These are phyloP conservation scores for chimpanzee (Pan troglodytes) DNA, from an alignment of 2,113 vertebrate species.

Conservation along the genomic window DNA sequence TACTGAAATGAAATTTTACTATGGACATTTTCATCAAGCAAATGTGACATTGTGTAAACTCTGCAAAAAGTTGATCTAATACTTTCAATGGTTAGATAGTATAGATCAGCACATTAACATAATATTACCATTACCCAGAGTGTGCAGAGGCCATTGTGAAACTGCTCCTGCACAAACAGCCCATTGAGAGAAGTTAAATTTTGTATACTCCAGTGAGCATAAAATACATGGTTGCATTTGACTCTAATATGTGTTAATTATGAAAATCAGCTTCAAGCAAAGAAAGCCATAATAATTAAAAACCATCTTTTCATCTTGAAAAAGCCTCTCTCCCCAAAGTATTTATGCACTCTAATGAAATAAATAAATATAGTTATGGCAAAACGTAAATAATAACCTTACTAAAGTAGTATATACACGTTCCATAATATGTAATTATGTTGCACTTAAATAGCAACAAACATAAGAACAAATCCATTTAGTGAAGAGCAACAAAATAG, in stretches of 20 bases:
- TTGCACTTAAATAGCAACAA: conserved; percentile 71
- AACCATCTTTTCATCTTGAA: conserved; percentile 72
- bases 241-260: conserved; percentile 79
- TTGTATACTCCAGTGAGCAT: conserved; percentile 73
- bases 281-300: conserved; percentile 75
- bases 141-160: conserved; percentile 54
- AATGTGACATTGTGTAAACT: conserved; percentile 45
- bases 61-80: conserved; percentile 51
- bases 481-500: conserved; percentile 48
- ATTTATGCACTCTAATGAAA: conserved; percentile 74
- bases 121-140: conserved; percentile 33
- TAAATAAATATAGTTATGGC: conserved; percentile 68
- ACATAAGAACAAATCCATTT: conserved; percentile 63
- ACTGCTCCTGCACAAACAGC: conserved; percentile 42
- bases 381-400: conserved; percentile 70
- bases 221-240: conserved; percentile 72
- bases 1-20: conserved; percentile 8
- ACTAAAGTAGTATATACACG: conserved; percentile 61
- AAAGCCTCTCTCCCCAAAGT: conserved; percentile 60
- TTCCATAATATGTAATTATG: conserved; percentile 75
- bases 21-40: conserved; percentile 16
- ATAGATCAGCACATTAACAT: conserved; percentile 12
- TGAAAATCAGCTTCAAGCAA: conserved; percentile 72
- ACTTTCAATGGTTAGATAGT: neutral
- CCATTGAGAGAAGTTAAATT: conserved; percentile 66